These are phyloP conservation scores for Elephas maximus DNA, from an alignment of 2,113 vertebrate species.

Conservation along the genomic window DNA sequence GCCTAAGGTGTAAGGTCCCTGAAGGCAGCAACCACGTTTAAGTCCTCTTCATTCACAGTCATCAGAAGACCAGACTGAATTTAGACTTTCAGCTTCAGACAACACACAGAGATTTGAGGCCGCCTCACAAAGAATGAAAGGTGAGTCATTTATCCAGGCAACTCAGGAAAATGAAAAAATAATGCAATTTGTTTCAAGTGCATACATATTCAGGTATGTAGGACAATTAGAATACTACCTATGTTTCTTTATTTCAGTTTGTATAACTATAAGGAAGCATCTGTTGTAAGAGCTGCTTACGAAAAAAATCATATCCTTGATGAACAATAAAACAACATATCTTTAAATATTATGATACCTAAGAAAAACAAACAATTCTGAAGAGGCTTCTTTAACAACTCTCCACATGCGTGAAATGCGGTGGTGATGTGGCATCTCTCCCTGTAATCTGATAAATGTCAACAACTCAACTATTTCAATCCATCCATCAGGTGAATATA, in stretches of 20 bases:
- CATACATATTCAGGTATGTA: not conserved
- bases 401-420: not conserved
- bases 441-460: slow-evolving; percentile 66
- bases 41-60: not conserved
- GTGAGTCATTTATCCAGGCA: not conserved
- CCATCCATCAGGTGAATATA: slow-evolving; percentile 35
- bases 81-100: not conserved
- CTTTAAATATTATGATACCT: slow-evolving; percentile 46
- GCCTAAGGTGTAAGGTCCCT: not conserved
- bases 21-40: not conserved
- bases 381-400: slow-evolving; percentile 69
- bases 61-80: not conserved
- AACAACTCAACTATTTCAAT: slow-evolving; percentile 62
- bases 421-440: slow-evolving; percentile 53
- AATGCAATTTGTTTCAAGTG: not conserved
- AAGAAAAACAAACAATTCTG: slow-evolving; percentile 64
- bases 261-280: not conserved
- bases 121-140: not conserved
- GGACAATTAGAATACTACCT: not conserved
- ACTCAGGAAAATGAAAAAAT: not conserved
- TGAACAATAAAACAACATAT: not conserved
- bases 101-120: not conserved
- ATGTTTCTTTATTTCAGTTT: not conserved
- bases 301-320: not conserved
- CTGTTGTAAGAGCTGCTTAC: not conserved